Evolutionary conservation across 2,888 invertebrate species (phyloP), one percentile per base, ranked within the genome.

Genomic region (Sipha maydis): DNA sequence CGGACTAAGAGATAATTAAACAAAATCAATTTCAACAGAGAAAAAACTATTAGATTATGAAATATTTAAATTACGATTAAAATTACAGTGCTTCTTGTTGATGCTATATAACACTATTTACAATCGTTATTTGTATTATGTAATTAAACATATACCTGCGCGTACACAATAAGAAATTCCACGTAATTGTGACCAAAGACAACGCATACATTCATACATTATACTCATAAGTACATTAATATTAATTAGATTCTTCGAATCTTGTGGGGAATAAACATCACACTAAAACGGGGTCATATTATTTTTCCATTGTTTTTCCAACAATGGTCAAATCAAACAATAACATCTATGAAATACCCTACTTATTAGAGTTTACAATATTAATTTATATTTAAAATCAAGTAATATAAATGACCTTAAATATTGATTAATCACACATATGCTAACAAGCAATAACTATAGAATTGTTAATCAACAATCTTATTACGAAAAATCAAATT

Each of bases 181-280:
- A 21, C 61, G 61, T 61, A 3, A 25, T 61, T 25, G 61, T 25
- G 61, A 25, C 21, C 61, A 61, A 61, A 61, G 56, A 56, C 56
- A 0, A 56, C 4, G 11, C 54, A 2, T 11, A 54, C 11, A 54
- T 19, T 8, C 54, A 56, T 21, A 56, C 56, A 19, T 56, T 56
- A 56, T 4, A 21, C 61, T 21, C 31, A 31, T 78, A 21, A 56
- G 11, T 31, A 1, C 61, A 73, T 73, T 31, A 73, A 77, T 78
- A 78, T 78, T 78, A 78, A 78, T 11, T 78, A 54, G 31, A 78
- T 78, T 78, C 78, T 25, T 25, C 21, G 78, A 78, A 78, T 78
- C 21, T 78, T 21, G 28, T 31, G 25, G 28, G 31, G 31, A 78
- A 56, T 21, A 78, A 78, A 56, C 19, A 61, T 25, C 31, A 19